Evolutionary conservation across 2,888 invertebrate genomes (phyloP).

Genomic region (Xylota segnis): DNA sequence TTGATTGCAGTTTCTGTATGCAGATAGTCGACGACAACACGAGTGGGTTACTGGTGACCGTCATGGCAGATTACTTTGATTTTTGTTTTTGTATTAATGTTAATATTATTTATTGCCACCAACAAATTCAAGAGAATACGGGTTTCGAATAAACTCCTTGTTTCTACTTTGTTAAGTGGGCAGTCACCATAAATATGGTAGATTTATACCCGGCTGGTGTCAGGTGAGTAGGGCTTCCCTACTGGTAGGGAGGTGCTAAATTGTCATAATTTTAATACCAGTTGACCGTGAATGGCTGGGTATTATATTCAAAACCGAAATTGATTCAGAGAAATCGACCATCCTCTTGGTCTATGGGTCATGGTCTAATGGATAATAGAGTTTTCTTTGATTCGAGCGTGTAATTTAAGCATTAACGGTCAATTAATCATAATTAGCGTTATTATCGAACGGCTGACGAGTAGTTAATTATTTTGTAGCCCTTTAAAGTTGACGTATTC

Average conservation of each 20-base stretch:
- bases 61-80: not conserved
- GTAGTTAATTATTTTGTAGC: constrained; percentile 23
- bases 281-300: constrained; percentile 46
- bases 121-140: constrained; percentile 10
- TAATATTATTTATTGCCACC: constrained; percentile 4
- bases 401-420: constrained; percentile 30
- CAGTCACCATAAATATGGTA: not conserved
- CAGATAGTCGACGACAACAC: not conserved
- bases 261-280: constrained; percentile 17
- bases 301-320: constrained; percentile 1
- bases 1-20: constrained; percentile 15
- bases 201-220: not conserved
- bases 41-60: not conserved
- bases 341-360: constrained; percentile 40
- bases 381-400: constrained; percentile 22
- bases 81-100: not conserved
- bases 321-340: constrained; percentile 22
- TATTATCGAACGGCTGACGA: constrained; percentile 17
- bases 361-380: constrained; percentile 47
- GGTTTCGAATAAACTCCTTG: not conserved
- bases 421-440: constrained; percentile 53
- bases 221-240: constrained; percentile 11
- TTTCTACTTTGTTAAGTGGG: not conserved
- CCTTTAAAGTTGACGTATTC: not conserved
- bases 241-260: constrained; percentile 16